phyloP scores from a whole-genome alignment of 23 tunicate species.

The Halocynthia roretzi region DNA sequence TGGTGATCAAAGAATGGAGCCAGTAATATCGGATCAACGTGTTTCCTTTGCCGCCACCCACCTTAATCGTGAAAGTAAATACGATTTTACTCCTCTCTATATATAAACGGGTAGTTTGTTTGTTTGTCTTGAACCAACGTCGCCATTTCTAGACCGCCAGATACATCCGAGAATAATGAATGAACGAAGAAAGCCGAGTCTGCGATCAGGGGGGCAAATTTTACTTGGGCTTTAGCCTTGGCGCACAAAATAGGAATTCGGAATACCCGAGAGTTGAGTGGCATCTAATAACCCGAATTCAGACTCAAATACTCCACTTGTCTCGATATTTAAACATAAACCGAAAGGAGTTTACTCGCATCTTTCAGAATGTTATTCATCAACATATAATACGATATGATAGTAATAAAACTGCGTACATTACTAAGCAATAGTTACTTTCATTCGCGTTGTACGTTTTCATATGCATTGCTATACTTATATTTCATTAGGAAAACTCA shows the following conservation, averaged over 20 bases:
- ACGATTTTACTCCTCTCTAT: neutral
- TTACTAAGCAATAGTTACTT: neutral
- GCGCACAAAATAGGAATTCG: no score
- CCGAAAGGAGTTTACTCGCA: no score
- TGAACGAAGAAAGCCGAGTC: no score
- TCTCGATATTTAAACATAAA: no score
- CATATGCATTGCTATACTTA: neutral
- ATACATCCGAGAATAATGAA: no score
- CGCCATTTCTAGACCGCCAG: neutral
- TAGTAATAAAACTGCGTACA: neutral
- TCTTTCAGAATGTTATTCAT: no score
- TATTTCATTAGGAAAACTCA: slow-evolving; percentile 9
- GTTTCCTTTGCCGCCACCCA: slow-evolving; percentile 25
- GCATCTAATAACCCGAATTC: no score
- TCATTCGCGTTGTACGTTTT: neutral
- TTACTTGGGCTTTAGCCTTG: no score
- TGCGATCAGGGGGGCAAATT: no score
- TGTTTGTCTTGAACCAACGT: neutral
- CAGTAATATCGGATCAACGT: slow-evolving; percentile 34
- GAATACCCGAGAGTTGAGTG: no score
- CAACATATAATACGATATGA: neutral
- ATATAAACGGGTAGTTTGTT: no score
- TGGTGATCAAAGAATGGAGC: slow-evolving; percentile 41
- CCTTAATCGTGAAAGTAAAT: slow-evolving; percentile 23
- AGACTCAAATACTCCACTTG: no score